These are phyloP conservation scores for Halichoerus grypus DNA, from an alignment of 2,113 vertebrate species.

Conservation along the genomic window DNA sequence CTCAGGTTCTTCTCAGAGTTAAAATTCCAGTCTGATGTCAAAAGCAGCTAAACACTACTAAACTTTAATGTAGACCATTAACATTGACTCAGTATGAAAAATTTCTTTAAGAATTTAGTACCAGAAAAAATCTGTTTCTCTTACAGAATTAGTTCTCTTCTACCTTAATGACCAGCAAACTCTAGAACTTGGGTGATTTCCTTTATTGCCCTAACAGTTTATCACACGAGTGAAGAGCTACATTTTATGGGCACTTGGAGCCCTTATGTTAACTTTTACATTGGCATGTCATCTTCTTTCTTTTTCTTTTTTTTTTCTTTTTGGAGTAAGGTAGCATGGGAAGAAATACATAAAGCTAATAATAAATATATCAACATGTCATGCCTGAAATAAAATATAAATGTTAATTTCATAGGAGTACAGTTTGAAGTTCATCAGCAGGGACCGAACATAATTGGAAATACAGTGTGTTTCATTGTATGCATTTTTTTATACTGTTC, in stretches of 20 bases:
- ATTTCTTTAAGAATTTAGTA: background rate
- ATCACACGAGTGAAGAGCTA: background rate
- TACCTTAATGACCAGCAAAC: background rate
- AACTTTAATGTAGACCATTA: background rate
- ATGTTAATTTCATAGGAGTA: background rate
- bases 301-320: background rate
- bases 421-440: background rate
- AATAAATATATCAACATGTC: background rate
- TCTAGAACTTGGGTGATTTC: background rate
- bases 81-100: background rate
- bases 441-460: conserved; percentile 17
- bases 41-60: conserved; percentile 13
- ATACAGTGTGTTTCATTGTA: background rate
- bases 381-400: conserved; percentile 38
- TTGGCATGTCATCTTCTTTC: background rate
- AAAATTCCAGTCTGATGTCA: background rate
- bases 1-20: background rate
- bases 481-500: background rate
- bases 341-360: background rate
- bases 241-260: background rate
- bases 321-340: background rate
- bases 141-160: background rate
- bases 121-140: background rate
- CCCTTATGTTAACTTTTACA: background rate
- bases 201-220: too few relatives aligned